A percentile compares a stretch with the other conserved stretches of the same genome.
Conservation (phyloP, 2,113 vertebrate species). For the Lichenostomus cassidix region DNA sequence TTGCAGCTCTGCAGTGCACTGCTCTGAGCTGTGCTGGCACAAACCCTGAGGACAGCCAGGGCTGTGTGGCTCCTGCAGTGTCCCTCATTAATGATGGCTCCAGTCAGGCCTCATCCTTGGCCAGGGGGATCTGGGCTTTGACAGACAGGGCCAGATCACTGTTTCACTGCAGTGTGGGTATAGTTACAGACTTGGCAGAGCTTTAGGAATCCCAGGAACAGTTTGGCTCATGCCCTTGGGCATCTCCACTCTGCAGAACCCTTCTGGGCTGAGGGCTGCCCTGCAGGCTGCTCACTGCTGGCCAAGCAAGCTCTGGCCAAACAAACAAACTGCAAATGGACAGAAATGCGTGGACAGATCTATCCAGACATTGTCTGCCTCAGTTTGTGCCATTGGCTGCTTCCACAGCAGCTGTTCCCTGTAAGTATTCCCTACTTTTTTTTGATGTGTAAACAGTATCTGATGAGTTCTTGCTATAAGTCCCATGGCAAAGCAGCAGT, state of each 20-base stretch:
- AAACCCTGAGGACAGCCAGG: not conserved
- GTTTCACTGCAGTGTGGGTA: not conserved
- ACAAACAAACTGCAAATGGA: not conserved
- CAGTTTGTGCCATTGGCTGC: not conserved
- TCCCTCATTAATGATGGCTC: not conserved
- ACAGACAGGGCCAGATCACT: not conserved
- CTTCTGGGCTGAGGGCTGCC: not conserved
- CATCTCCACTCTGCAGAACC: rapidly evolving
- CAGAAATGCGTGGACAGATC: not conserved
- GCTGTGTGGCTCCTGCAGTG: rapidly evolving
- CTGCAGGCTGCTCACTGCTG: rapidly evolving
- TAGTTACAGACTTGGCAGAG: not conserved
- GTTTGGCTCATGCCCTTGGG: not conserved
- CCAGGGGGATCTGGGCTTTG: rapidly evolving
- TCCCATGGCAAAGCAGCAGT: not conserved
- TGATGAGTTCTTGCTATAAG: not conserved
- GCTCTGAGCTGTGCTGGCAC: rapidly evolving
- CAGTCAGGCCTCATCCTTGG: rapidly evolving
- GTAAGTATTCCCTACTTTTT: not conserved
- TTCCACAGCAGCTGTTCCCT: not conserved
- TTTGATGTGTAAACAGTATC: not conserved
- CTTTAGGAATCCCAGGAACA: not conserved
- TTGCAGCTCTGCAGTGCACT: rapidly evolving
- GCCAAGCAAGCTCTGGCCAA: not conserved
- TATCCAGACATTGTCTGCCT: not conserved